Evolutionary conservation across 2,797 vertebrate species (phyloP), one percentile per base, ranked within the genome.

Genomic region (Scarus forsteni): DNA sequence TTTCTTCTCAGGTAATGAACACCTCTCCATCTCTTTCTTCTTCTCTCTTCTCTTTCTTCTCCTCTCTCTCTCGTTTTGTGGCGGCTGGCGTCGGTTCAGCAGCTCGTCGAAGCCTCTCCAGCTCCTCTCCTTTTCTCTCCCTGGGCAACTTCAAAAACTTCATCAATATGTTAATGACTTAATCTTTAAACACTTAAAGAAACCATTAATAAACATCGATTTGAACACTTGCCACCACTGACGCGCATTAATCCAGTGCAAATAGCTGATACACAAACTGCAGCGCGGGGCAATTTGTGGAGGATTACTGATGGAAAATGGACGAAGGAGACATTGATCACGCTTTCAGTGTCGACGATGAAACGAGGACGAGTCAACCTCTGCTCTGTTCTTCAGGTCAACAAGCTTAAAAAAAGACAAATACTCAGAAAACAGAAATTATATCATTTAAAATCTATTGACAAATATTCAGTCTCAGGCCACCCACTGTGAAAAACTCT

Each of bases 141-240:
- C 94, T 93, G 92, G 95, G 94, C 94, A 95, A 96, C 94, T 94
- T 92, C 80, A 77, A 94, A 96, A 97, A 97, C 95, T 96, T 96
- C 96, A 96, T 98, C 97, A 97, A 97, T 97, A 98, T 97, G 96
- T 94, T 97, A 97, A 98, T 97, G 93, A 96, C 94, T 95, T 96
- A 97, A 97, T 98, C 96, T 96, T 96, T 96, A 96, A 96, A 95
- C 94, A 92, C 95, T 97, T 95, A 93, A 94, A 96, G 95, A 92
- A 95, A 94, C 94, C 95, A 95, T 96, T 96, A 96, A 95, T 91
- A 95, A 94, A 93, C 93, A 97, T 97, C 93, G 96, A 98, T 97
- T 96, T 94, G 76, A 89, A 92, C 92, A 95, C 94, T 96, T 85
- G 58, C 85, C 91, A 94, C 91, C 73, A 94, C 94, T 95, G 94